Percentiles rank a stretch among this genome's conserved stretches.
Evolutionary conservation across 2,113 vertebrate genomes (phyloP).

Genomic region (Mus musculus): GRCm39 chr4:26501501-26502000

Average conservation of each 20-base stretch:
- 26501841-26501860: neutral
- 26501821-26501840: neutral
- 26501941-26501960: neutral
- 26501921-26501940: neutral
- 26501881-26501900: neutral
- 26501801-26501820: neutral
- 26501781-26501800: neutral
- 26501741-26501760: no score
- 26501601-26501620: slow-evolving; percentile 99
- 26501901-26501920: neutral
- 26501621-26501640: slow-evolving; percentile 97
- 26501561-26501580: slow-evolving; percentile 99
- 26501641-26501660: slow-evolving; percentile 99
- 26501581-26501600: slow-evolving; percentile 99
- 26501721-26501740: no score
- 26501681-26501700: slow-evolving; percentile 60
- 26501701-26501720: no score
- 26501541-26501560: slow-evolving; percentile 98
- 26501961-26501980: neutral
- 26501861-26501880: neutral
- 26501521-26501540: slow-evolving; percentile 98
- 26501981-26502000: neutral
- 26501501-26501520: slow-evolving; percentile 96
- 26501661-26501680: slow-evolving; percentile 55
- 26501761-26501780: no score